Evolutionary conservation across 2,888 invertebrate species (phyloP).

Genomic region (Melanostoma mellinum): DNA sequence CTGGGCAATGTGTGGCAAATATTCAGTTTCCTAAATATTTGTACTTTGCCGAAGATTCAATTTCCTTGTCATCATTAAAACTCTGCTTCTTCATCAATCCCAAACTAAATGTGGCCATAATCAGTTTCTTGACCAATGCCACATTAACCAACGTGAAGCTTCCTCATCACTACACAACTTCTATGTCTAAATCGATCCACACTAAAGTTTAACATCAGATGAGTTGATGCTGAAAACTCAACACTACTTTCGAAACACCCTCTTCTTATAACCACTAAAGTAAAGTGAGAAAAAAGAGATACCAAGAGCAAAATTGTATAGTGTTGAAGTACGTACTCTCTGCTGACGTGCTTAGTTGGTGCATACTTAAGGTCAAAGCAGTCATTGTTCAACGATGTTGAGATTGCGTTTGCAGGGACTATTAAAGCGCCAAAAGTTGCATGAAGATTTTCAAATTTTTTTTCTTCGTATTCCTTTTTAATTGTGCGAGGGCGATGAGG

Average conservation of each 20-base stretch:
- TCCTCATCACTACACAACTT: too few species aligned
- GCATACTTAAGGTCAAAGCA: constrained; percentile 54
- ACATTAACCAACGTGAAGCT: too few species aligned
- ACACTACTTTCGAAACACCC: constrained; percentile 5
- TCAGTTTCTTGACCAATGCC: too few species aligned
- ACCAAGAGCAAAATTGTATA: background rate
- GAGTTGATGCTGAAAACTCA: too few species aligned
- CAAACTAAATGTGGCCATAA: too few species aligned
- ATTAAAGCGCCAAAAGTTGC: constrained; percentile 49
- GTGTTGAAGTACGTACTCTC: constrained; percentile 1
- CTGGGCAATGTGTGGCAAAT: too few species aligned
- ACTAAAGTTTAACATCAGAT: too few species aligned
- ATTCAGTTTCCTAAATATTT: too few species aligned
- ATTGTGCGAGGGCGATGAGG: constrained; percentile 7
- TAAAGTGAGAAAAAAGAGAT: background rate
- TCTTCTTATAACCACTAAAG: background rate
- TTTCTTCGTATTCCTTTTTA: background rate
- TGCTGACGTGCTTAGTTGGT: constrained; percentile 54
- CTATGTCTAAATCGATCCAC: too few species aligned
- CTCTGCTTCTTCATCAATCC: too few species aligned
- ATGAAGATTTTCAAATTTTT: constrained; percentile 31
- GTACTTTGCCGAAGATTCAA: too few species aligned
- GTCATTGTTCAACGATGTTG: constrained; percentile 48
- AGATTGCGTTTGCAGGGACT: constrained; percentile 56
- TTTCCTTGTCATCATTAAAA: too few species aligned